Conservation (phyloP, 2,113 vertebrate genomes). For the Chloroceryle aenea region DNA sequence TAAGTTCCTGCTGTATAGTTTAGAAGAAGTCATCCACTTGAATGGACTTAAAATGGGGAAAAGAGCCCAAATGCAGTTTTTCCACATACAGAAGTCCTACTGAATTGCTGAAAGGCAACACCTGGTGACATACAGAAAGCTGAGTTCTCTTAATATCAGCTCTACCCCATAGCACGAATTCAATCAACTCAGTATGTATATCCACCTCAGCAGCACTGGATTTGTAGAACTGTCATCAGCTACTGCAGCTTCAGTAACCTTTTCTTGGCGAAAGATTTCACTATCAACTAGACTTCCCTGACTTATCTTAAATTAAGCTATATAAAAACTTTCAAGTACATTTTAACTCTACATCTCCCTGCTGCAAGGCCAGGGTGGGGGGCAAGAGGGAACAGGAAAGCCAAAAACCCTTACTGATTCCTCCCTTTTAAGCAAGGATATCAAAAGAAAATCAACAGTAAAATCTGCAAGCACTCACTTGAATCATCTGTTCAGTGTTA, state of each 20-base stretch:
- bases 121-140: neutral
- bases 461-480: conserved; percentile 78
- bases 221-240: neutral
- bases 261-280: neutral
- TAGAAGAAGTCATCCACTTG: neutral
- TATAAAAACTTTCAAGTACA: fast-evolving
- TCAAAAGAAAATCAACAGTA: neutral
- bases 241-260: neutral
- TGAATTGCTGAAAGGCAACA: neutral
- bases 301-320: neutral
- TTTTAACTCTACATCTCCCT: neutral
- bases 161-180: neutral
- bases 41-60: neutral
- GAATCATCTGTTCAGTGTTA: conserved; percentile 90
- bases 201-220: neutral
- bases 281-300: neutral
- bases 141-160: neutral
- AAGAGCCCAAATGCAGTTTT: neutral
- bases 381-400: neutral
- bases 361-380: neutral
- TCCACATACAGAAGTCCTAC: neutral
- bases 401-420: neutral
- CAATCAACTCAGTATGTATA: neutral
- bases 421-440: neutral
- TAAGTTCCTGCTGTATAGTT: neutral